Percentiles rank a stretch among this genome's conserved stretches.
Evolutionary conservation across 1,140 invertebrate genomes (phyloP).

Genomic region (Pogonus chalceus): DNA sequence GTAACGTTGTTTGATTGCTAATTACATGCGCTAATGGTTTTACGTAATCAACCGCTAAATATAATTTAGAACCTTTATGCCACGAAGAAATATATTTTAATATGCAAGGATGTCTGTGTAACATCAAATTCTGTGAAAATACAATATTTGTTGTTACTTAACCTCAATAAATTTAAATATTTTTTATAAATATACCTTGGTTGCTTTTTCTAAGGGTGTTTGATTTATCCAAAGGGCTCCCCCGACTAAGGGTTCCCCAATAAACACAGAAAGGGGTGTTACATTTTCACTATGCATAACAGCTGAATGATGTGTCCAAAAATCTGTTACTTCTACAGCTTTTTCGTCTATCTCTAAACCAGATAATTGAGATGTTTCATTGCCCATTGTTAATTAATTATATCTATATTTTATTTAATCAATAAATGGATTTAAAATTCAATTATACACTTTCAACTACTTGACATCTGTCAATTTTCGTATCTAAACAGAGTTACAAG

Average conservation of each 20-base stretch:
- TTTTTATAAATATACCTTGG: constrained; percentile 46
- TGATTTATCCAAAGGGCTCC: constrained; percentile 50
- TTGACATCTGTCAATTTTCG: too few relatives aligned
- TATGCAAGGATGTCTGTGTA: constrained; percentile 72
- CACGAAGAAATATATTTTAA: constrained; percentile 69
- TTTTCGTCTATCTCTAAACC: constrained; percentile 65
- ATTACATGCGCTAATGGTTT: constrained; percentile 56
- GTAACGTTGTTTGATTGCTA: constrained; percentile 50
- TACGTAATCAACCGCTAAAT: constrained; percentile 67
- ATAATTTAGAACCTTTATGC: constrained; percentile 59
- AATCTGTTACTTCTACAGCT: constrained; percentile 61
- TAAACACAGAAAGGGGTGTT: constrained; percentile 58
- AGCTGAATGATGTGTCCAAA: constrained; percentile 64
- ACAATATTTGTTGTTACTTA: constrained; percentile 11
- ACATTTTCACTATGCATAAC: constrained; percentile 47
- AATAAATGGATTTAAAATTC: too few relatives aligned
- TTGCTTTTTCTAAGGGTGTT: constrained; percentile 58
- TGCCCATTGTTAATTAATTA: constrained; percentile 48
- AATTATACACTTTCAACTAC: too few relatives aligned
- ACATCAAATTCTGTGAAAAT: constrained; percentile 62
- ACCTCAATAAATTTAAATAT: background rate
- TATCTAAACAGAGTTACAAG: too few relatives aligned
- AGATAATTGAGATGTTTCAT: constrained; percentile 58
- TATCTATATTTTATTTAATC: background rate
- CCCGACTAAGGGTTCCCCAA: constrained; percentile 50